Percentiles rank a stretch among this genome's conserved stretches.
phyloP scores from a whole-genome alignment of 2,888 invertebrate genomes.

The Sisyra terminalis region DNA sequence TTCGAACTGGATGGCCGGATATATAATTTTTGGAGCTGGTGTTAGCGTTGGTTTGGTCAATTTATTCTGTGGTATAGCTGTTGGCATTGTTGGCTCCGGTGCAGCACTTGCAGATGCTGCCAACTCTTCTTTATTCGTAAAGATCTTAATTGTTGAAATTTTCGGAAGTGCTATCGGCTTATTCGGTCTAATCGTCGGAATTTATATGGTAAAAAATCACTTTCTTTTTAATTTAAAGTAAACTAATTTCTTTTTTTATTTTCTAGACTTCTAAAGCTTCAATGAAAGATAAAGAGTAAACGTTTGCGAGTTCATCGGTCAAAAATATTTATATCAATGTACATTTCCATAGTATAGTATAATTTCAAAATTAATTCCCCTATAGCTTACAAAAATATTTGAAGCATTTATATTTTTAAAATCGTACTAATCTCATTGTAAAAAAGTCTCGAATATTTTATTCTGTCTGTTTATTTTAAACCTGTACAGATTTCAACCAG shows the following conservation, averaged over 20 bases:
- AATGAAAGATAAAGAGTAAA: constrained; percentile 3
- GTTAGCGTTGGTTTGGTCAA: constrained; percentile 91
- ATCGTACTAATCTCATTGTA: too few relatives aligned
- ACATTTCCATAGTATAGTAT: too few relatives aligned
- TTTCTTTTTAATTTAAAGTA: too few relatives aligned
- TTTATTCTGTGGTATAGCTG: constrained; percentile 88
- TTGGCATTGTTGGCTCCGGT: constrained; percentile 97
- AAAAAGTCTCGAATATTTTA: too few relatives aligned
- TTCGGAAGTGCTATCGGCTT: constrained; percentile 98
- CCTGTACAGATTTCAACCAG: too few relatives aligned
- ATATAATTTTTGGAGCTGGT: constrained; percentile 92
- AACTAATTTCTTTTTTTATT: not conserved
- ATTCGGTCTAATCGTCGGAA: constrained; percentile 96
- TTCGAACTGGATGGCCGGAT: constrained; percentile 72
- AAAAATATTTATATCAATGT: too few relatives aligned
- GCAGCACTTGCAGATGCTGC: constrained; percentile 98
- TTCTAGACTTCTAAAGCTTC: constrained; percentile 2
- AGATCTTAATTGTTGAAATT: constrained; percentile 96
- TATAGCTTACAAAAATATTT: too few relatives aligned
- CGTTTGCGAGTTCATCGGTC: too few relatives aligned
- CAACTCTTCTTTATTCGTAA: constrained; percentile 89
- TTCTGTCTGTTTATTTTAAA: too few relatives aligned
- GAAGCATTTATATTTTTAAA: too few relatives aligned
- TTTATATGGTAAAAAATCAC: constrained; percentile 52
- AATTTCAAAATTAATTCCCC: too few relatives aligned